phyloP scores from a whole-genome alignment of 1,140 invertebrate genomes.

The Caenorhabditis remanei region DNA sequence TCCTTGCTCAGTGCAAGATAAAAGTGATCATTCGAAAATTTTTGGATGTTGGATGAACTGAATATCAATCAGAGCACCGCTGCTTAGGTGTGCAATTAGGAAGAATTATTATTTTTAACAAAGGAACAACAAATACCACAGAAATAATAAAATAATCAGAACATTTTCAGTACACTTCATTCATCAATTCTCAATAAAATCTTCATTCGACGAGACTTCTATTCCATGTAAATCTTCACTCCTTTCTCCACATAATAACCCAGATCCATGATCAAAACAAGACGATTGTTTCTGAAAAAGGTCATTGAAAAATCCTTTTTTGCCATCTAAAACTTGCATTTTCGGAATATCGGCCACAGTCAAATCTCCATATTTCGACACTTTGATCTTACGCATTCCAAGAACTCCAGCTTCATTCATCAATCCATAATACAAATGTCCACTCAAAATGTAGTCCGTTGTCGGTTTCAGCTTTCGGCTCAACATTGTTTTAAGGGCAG shows the following conservation, averaged over 20 bases:
- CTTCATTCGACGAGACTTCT: neutral
- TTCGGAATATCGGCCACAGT: neutral
- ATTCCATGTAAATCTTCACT: neutral
- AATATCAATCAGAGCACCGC: no score
- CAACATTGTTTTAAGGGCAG: neutral
- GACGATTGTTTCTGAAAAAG: neutral
- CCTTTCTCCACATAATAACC: neutral
- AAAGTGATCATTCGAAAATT: no score
- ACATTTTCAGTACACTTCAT: no score
- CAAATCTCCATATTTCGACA: neutral
- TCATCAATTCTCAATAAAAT: neutral
- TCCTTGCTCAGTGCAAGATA: no score
- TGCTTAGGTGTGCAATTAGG: no score
- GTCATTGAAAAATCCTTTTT: neutral
- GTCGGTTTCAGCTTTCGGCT: neutral
- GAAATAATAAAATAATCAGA: no score
- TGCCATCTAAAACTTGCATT: neutral
- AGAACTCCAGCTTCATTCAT: neutral
- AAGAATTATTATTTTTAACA: no score
- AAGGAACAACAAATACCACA: no score
- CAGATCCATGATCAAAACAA: conserved; percentile 28
- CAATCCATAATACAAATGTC: neutral
- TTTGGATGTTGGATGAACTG: no score
- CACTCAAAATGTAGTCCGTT: neutral
- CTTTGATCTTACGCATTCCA: conserved; percentile 18